These are phyloP conservation scores for Littorina saxatilis DNA, from an alignment of 1,140 invertebrate genomes.

Conservation along the genomic window DNA sequence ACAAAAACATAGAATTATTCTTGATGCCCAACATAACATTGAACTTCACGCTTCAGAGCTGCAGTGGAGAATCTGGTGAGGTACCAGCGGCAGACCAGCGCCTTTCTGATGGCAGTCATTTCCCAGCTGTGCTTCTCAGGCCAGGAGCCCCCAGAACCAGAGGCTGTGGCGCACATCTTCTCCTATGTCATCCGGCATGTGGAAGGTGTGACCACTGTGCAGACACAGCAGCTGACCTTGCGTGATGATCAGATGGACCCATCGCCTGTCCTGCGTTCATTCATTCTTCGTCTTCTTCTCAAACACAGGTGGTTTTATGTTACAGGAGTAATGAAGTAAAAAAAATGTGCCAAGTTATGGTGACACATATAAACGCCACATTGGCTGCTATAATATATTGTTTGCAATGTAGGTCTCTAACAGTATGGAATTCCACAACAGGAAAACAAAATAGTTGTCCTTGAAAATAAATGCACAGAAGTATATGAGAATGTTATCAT, in stretches of 20 bases:
- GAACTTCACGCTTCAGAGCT: too few relatives aligned
- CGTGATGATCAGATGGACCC: slow-evolving; percentile 65
- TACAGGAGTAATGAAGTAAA: too few relatives aligned
- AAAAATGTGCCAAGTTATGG: too few relatives aligned
- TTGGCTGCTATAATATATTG: too few relatives aligned
- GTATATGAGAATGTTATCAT: too few relatives aligned
- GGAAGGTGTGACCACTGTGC: slow-evolving; percentile 12
- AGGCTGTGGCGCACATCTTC: slow-evolving; percentile 62
- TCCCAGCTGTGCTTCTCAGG: slow-evolving; percentile 65
- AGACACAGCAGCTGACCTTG: slow-evolving; percentile 58
- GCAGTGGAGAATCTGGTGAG: slow-evolving; percentile 18
- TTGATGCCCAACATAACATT: too few relatives aligned
- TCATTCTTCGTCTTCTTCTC: slow-evolving; percentile 65
- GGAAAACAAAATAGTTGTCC: too few relatives aligned
- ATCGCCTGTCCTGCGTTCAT: slow-evolving; percentile 67
- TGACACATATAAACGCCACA: too few relatives aligned
- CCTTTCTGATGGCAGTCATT: slow-evolving; percentile 69
- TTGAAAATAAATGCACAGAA: too few relatives aligned
- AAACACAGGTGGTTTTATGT: slow-evolving; percentile 63
- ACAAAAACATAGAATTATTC: too few relatives aligned
- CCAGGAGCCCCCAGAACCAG: slow-evolving; percentile 56
- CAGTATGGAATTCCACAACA: too few relatives aligned
- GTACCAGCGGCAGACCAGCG: slow-evolving; percentile 22
- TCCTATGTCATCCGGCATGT: slow-evolving; percentile 54
- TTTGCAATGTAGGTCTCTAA: too few relatives aligned